These are phyloP conservation scores for Marasmarcha lunaedactyla DNA, from an alignment of 2,888 invertebrate species.

Conservation along the genomic window DNA sequence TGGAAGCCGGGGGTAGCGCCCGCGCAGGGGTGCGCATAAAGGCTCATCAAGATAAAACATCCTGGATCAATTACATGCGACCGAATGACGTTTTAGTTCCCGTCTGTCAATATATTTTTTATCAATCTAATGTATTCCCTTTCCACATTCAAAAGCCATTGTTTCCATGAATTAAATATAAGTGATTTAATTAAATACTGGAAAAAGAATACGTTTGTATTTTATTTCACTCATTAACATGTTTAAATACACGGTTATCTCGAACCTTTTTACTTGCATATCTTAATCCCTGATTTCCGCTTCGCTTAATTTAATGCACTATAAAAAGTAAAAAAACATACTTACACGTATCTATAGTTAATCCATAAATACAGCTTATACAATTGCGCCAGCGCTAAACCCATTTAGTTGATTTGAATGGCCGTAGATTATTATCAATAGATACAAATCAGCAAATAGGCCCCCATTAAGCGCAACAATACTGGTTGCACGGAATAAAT, in stretches of 20 bases:
- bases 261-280: slow-evolving; percentile 18
- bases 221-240: neutral
- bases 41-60: slow-evolving; percentile 65
- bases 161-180: neutral
- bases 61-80: slow-evolving; percentile 65
- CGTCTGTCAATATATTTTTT: slow-evolving; percentile 39
- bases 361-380: slow-evolving; percentile 28
- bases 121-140: slow-evolving; percentile 23
- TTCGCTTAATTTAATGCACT: slow-evolving; percentile 19
- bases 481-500: slow-evolving; percentile 27
- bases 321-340: slow-evolving; percentile 23
- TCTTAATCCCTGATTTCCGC: slow-evolving; percentile 30
- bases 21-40: slow-evolving; percentile 60
- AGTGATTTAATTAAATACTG: neutral
- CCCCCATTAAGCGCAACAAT: slow-evolving; percentile 38
- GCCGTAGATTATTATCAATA: slow-evolving; percentile 42
- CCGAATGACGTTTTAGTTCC: slow-evolving; percentile 54
- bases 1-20: slow-evolving; percentile 55
- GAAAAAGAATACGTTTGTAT: too few species aligned
- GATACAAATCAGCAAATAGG: slow-evolving; percentile 50
- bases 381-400: slow-evolving; percentile 34
- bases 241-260: slow-evolving; percentile 5
- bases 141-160: slow-evolving; percentile 1
- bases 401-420: slow-evolving; percentile 44
- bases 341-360: slow-evolving; percentile 17